Evolutionary conservation across 2,888 invertebrate species (phyloP).

Genomic region (Anagyrus pseudococci): DNA sequence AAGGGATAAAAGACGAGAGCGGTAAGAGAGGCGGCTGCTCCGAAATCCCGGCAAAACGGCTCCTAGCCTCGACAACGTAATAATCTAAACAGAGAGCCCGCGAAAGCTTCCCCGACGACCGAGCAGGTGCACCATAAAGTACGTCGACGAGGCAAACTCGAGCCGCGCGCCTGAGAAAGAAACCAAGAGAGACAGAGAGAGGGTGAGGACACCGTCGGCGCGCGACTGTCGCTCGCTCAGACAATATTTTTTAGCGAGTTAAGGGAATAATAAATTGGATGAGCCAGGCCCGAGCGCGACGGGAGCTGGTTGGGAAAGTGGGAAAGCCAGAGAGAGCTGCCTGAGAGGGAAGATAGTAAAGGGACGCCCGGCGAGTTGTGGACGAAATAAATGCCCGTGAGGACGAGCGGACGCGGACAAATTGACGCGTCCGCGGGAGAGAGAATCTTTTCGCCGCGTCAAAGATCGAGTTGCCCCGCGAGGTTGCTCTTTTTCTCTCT

Average conservation of each 20-base stretch:
- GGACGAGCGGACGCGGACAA: slow-evolving; percentile 36
- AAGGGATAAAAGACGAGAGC: too few relatives aligned
- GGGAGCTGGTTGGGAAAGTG: not conserved
- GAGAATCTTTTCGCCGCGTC: too few relatives aligned
- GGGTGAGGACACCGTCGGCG: not conserved
- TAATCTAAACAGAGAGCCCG: slow-evolving; percentile 25
- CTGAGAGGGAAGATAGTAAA: not conserved
- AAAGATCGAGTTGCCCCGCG: too few relatives aligned
- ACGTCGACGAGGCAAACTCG: slow-evolving; percentile 1
- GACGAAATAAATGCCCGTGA: slow-evolving; percentile 20
- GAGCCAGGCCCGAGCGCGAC: slow-evolving; percentile 8
- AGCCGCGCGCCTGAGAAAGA: not conserved
- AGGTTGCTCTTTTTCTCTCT: too few relatives aligned
- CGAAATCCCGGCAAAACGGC: not conserved
- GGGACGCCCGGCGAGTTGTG: not conserved
- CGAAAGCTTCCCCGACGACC: too few relatives aligned
- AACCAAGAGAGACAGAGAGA: not conserved
- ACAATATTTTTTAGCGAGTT: slow-evolving; percentile 36
- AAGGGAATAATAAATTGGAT: slow-evolving; percentile 38
- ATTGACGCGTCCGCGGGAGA: too few relatives aligned
- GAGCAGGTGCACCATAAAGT: slow-evolving; percentile 22
- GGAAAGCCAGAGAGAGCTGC: not conserved
- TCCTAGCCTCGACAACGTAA: slow-evolving; percentile 6
- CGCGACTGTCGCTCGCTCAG: slow-evolving; percentile 26
- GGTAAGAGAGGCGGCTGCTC: too few relatives aligned